Conservation (phyloP, 2,797 vertebrate species). For the Sebastes diploproa region DNA sequence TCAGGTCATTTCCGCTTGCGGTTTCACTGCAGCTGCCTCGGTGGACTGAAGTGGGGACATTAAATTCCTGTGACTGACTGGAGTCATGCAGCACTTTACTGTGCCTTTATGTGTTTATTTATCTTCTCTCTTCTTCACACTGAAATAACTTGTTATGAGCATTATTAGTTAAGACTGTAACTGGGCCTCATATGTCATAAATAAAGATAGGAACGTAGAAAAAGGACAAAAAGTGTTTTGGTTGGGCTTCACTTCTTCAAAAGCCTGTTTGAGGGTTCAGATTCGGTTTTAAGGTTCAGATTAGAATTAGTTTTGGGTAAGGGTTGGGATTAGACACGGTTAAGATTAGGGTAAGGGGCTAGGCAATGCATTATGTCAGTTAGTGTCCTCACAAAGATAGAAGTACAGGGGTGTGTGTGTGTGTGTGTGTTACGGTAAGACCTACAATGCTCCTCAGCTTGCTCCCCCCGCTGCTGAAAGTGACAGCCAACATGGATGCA, state of each 20-base stretch:
- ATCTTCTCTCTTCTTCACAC: background rate
- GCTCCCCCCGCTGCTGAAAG: conserved; percentile 93
- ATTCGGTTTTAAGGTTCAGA: no score
- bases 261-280: no score
- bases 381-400: no score
- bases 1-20: background rate
- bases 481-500: conserved; percentile 96
- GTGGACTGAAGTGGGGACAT: background rate
- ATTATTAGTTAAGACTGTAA: background rate
- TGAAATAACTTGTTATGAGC: background rate
- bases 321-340: no score
- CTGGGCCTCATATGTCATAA: background rate
- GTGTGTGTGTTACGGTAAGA: conserved; percentile 32
- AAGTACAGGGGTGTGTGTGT: background rate
- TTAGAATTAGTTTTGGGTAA: no score
- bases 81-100: background rate
- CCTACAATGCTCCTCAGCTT: conserved; percentile 93
- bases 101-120: background rate
- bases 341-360: no score
- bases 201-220: background rate
- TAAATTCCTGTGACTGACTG: background rate
- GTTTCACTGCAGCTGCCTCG: background rate
- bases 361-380: no score
- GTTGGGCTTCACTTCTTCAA: no score
- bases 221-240: background rate